Evolutionary conservation across 2,888 invertebrate species (phyloP).

Genomic region (Eulithis prunata): DNA sequence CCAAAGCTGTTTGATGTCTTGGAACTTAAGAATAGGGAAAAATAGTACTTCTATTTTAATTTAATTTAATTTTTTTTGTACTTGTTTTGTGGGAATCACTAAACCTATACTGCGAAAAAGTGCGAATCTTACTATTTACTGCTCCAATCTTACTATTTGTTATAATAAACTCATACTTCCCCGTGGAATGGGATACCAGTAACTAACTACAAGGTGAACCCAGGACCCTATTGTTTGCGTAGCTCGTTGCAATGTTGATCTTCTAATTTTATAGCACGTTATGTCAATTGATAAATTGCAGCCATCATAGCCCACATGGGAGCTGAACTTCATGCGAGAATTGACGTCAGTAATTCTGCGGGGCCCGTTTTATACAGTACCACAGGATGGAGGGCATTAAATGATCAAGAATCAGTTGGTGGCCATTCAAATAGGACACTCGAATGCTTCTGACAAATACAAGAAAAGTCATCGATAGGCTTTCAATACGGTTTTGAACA

Average conservation of each 20-base stretch:
- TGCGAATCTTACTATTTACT: too few relatives aligned
- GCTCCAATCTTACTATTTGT: too few relatives aligned
- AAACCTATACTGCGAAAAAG: too few relatives aligned
- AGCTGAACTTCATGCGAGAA: conserved; percentile 7
- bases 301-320: conserved; percentile 8
- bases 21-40: neutral
- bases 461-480: neutral
- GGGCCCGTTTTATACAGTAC: neutral
- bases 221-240: too few relatives aligned
- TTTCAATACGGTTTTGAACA: neutral
- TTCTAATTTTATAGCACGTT: neutral
- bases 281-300: conserved; percentile 22
- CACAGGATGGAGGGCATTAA: conserved; percentile 16
- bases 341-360: conserved; percentile 1
- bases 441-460: neutral
- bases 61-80: too few relatives aligned
- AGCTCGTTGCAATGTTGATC: neutral
- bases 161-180: too few relatives aligned
- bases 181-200: too few relatives aligned
- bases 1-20: too few relatives aligned
- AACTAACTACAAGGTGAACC: too few relatives aligned
- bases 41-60: too few relatives aligned
- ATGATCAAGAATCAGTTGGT: neutral
- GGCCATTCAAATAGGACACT: too few relatives aligned
- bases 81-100: too few relatives aligned